A percentile compares a stretch with the other conserved stretches of the same genome.
Conservation (phyloP, 2,113 vertebrate species). For the Pelusios castaneus region DNA sequence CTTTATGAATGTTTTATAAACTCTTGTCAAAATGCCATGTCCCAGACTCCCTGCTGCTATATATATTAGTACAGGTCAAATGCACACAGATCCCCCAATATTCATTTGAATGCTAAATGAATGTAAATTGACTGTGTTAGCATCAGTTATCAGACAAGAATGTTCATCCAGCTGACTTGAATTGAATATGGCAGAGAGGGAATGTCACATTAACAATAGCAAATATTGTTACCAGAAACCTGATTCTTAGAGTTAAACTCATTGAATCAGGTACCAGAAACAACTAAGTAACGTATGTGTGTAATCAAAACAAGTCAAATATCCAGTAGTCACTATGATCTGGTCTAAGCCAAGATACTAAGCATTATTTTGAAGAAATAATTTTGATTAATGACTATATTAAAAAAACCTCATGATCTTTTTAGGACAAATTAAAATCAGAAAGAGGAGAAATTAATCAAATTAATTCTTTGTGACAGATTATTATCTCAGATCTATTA, state of each 20-base stretch:
- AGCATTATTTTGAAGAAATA: not conserved
- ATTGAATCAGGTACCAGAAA: not conserved
- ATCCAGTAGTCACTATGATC: not conserved
- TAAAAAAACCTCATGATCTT: not conserved
- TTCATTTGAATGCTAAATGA: too few relatives aligned
- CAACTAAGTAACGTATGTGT: not conserved
- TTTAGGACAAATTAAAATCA: not conserved
- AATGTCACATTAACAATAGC: not conserved
- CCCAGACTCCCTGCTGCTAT: too few relatives aligned
- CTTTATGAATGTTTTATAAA: too few relatives aligned
- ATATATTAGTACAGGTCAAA: too few relatives aligned
- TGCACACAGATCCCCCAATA: too few relatives aligned
- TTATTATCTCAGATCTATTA: not conserved
- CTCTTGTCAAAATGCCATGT: too few relatives aligned
- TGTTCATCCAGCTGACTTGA: too few relatives aligned
- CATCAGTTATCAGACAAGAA: too few relatives aligned
- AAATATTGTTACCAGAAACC: not conserved
- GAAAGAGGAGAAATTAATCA: accelerated
- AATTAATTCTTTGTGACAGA: not conserved
- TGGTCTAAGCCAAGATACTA: not conserved
- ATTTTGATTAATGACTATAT: not conserved
- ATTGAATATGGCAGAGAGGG: too few relatives aligned
- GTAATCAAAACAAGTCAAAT: not conserved
- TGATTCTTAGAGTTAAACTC: not conserved
- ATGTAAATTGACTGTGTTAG: too few relatives aligned